Evolutionary conservation across 92 coral and sea anemone species (phyloP).

Genomic region (Chrysogorgia sp.): DNA sequence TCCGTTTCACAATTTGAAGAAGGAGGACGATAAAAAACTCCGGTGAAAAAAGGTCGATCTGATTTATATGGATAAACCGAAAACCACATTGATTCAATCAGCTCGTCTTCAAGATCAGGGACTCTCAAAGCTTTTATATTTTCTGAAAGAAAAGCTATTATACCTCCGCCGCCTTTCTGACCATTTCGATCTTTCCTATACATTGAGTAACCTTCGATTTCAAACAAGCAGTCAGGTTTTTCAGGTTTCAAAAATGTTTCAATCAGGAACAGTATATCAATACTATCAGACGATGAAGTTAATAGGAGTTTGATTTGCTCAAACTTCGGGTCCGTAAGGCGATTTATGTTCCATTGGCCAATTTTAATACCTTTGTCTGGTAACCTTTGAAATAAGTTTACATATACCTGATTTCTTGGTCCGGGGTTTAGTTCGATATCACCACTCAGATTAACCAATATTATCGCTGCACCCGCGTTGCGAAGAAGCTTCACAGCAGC

Average conservation of each 20-base stretch:
- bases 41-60: no score
- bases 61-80: no score
- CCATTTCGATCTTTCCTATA: conserved; percentile 39
- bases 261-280: conserved; percentile 31
- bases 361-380: no score
- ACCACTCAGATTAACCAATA: no score
- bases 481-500: no score
- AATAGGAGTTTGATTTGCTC: conserved; percentile 49
- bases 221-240: conserved; percentile 32
- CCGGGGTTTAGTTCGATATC: no score
- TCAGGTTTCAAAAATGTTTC: conserved; percentile 55
- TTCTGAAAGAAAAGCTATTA: conserved; percentile 37
- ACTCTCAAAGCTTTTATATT: conserved; percentile 32
- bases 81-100: conserved; percentile 27
- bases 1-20: no score
- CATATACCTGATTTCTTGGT: no score
- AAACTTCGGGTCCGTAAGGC: conserved; percentile 16
- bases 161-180: conserved; percentile 50
- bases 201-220: conserved; percentile 34
- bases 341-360: no score
- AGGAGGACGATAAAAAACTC: no score
- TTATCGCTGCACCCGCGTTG: no score
- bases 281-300: conserved; percentile 18
- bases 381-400: no score
- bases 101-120: conserved; percentile 20